These are phyloP conservation scores for Kobus ellipsiprymnus DNA, from an alignment of 2,113 vertebrate species.

Conservation along the genomic window DNA sequence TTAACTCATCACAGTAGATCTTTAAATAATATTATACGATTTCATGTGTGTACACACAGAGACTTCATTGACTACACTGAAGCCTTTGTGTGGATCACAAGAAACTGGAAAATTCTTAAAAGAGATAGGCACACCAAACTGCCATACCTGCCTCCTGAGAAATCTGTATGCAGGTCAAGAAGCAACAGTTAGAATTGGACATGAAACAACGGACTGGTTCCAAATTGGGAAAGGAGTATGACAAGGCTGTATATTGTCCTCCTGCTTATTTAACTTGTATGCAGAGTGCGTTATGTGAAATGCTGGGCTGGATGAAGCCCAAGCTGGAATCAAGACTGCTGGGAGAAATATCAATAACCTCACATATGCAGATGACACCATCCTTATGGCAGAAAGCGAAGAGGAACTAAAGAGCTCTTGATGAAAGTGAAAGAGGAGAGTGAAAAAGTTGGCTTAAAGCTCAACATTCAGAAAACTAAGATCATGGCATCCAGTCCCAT, in stretches of 20 bases:
- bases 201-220: neutral
- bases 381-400: neutral
- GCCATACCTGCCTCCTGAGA: neutral
- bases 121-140: neutral
- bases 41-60: neutral
- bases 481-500: neutral
- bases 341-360: neutral
- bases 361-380: neutral
- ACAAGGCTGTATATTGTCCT: neutral
- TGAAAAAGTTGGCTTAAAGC: neutral
- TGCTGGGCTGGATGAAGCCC: neutral
- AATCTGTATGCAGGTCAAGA: neutral
- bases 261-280: neutral
- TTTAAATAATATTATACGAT: neutral
- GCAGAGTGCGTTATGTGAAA: neutral
- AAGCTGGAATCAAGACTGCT: neutral
- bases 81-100: neutral
- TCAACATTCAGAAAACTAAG: neutral
- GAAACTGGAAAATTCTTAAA: neutral
- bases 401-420: neutral
- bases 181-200: neutral
- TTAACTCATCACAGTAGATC: neutral
- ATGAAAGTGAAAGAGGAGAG: neutral
- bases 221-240: neutral
- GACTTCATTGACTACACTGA: neutral